phyloP scores from a whole-genome alignment of 2,888 invertebrate genomes.

The Prenolepis imparis region DNA sequence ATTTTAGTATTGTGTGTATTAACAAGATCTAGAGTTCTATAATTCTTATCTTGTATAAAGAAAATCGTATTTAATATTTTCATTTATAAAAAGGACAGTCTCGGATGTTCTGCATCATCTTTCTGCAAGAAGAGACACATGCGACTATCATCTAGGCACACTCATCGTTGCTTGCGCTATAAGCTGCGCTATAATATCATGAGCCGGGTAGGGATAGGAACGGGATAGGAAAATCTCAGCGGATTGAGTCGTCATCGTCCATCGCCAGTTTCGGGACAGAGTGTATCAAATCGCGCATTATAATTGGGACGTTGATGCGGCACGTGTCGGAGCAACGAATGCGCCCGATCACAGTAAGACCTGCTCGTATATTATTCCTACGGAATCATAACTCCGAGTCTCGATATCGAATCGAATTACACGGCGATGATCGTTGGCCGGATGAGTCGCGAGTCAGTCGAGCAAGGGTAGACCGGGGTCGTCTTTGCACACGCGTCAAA shows the following conservation, averaged over 20 bases:
- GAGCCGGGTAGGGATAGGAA: not conserved
- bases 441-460: constrained; percentile 63
- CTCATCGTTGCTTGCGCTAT: constrained; percentile 2
- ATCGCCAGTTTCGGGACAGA: constrained; percentile 60
- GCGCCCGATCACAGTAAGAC: constrained; percentile 83
- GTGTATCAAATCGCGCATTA: constrained; percentile 84
- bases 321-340: constrained; percentile 75
- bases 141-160: constrained; percentile 23
- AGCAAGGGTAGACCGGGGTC: constrained; percentile 67
- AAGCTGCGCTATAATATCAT: not conserved
- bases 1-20: not conserved
- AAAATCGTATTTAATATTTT: not conserved
- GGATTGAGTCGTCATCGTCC: constrained; percentile 80
- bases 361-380: constrained; percentile 85
- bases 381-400: constrained; percentile 84
- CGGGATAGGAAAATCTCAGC: constrained; percentile 60
- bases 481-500: constrained; percentile 73
- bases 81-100: not conserved
- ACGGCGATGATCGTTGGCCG: constrained; percentile 79
- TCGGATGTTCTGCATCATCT: not conserved
- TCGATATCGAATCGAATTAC: constrained; percentile 85
- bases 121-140: constrained; percentile 16
- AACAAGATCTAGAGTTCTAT: not conserved
- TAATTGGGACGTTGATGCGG: constrained; percentile 80
- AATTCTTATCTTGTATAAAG: not conserved